Base-by-base conservation (phyloP, 2,797 vertebrate genomes). In the Natrix natrix region DNA sequence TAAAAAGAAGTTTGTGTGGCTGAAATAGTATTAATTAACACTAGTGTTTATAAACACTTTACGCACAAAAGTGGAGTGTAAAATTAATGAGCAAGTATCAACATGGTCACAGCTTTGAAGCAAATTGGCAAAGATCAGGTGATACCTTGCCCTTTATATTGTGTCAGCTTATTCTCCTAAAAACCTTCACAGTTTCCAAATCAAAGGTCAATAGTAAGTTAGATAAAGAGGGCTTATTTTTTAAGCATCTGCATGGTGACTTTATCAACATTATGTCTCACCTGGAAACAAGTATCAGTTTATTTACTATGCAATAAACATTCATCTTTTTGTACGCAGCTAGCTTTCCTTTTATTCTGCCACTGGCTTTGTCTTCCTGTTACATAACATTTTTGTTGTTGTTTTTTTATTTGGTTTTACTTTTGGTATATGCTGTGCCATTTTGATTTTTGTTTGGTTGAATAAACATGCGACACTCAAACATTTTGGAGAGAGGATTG, bases 301-400 rank as follows among this genome's bases (percentile, higher is more conserved):
- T 97, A 97, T 98, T 99, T 98, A 98, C 98, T 99, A 98, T 99
- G 98, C 98, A 99, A 98, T 98, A 98, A 97, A 98, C 98, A 97
- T 96, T 97, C 96, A 95, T 97, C 96, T 96, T 97, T 97, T 95
- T 63, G 78, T 97, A 97, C 95, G 97, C 97, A 96, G 96, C 97
- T 96, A 96, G 97, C 96, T 97, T 97, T 97, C 94, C 94, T 97
- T 96, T 97, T 96, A 94, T 95, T 91, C 95, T 97, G 97, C 97
- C 98, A 98, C 98, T 87, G 66, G 97, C 98, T 98, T 97, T 97
- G 98, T 98, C 98, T 98, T 98, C 98, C 98, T 98, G 97, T 98
- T 97, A 96, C 97, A 95, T 94, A 92, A 96, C 95, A 94, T 95
- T 96, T 97, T 83, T 83, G 74, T 78, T 78, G 54, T 66, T 59